phyloP scores from a whole-genome alignment of 2,113 vertebrate genomes.

The Parus major region DNA sequence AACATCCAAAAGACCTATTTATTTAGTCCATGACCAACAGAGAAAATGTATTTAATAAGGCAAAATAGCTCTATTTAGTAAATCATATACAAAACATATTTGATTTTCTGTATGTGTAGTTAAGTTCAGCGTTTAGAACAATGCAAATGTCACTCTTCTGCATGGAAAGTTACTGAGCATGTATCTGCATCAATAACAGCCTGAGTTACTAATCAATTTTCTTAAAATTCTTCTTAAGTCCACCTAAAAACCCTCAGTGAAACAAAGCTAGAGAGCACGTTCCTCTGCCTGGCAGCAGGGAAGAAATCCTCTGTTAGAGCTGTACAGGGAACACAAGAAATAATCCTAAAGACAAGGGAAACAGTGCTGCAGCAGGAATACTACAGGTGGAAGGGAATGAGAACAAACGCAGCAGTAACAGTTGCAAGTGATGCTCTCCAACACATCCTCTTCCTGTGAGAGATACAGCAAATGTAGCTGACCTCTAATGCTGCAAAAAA shows the following conservation, averaged over 20 bases:
- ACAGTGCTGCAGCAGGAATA: neutral
- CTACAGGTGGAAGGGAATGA: neutral
- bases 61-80: neutral
- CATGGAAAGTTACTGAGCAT: neutral
- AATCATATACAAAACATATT: fast-evolving
- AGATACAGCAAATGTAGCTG: fast-evolving
- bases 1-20: neutral
- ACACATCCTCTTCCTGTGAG: fast-evolving
- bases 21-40: neutral
- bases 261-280: neutral
- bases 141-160: neutral
- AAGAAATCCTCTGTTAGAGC: neutral
- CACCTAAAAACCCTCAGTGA: neutral
- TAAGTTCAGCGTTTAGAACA: neutral
- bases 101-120: neutral
- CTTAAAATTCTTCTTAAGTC: neutral
- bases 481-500: neutral
- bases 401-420: neutral
- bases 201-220: neutral
- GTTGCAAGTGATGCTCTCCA: neutral
- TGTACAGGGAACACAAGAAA: fast-evolving
- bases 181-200: neutral
- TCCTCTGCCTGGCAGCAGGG: fast-evolving
- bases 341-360: neutral
- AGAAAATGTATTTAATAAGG: fast-evolving